Percentiles rank a stretch among this genome's conserved stretches.
Evolutionary conservation across 1,140 invertebrate genomes (phyloP).

Genomic region (Hestina assimilis): DNA sequence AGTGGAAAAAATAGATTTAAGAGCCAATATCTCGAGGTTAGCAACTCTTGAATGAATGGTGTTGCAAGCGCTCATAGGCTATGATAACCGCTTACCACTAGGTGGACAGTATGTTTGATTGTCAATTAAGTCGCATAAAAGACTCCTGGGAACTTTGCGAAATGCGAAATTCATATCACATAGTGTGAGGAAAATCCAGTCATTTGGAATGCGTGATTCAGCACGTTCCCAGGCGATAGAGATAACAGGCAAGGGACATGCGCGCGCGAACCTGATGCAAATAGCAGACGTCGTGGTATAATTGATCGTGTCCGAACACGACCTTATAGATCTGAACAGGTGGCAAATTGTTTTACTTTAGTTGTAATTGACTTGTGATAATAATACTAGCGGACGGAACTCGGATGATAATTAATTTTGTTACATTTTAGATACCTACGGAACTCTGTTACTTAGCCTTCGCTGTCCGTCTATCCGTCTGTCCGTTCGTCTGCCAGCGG

Average conservation of each 20-base stretch:
- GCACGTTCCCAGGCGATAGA: slow-evolving; percentile 9
- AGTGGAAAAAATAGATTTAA: too few relatives aligned
- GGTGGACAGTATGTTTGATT: too few relatives aligned
- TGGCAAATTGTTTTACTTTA: neutral
- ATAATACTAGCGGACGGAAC: neutral
- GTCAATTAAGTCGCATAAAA: too few relatives aligned
- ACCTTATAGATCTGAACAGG: slow-evolving; percentile 6
- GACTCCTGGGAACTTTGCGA: slow-evolving; percentile 2
- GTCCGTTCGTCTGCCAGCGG: too few relatives aligned
- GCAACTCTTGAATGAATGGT: too few relatives aligned
- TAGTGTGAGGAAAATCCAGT: slow-evolving; percentile 10
- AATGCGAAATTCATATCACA: slow-evolving; percentile 22
- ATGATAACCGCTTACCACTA: too few relatives aligned
- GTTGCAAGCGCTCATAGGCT: too few relatives aligned
- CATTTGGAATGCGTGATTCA: slow-evolving; percentile 16
- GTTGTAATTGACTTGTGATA: neutral
- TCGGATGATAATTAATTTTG: neutral
- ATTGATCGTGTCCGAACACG: slow-evolving; percentile 14
- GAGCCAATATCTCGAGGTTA: too few relatives aligned
- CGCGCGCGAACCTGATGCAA: slow-evolving; percentile 3
- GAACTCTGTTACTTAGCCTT: too few relatives aligned
- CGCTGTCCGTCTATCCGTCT: too few relatives aligned
- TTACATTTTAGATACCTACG: too few relatives aligned
- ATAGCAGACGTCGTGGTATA: slow-evolving; percentile 1
- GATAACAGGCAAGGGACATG: slow-evolving; percentile 1